Evolutionary conservation across 2,888 invertebrate species (phyloP).

Genomic region (Drosophila borborema): DNA sequence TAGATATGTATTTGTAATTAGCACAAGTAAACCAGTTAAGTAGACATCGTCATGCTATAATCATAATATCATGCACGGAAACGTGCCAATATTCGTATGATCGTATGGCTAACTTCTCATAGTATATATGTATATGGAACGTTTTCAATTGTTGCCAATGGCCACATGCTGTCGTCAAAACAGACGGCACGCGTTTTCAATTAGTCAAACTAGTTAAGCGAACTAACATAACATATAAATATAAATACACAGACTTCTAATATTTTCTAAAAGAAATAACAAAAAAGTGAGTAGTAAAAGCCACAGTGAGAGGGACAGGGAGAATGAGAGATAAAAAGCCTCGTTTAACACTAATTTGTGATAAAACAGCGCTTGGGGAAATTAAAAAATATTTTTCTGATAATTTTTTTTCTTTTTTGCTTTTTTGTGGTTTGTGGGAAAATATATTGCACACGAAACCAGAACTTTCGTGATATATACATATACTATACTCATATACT

Average conservation of each 20-base stretch:
- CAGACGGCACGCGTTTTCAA: slow-evolving; percentile 39
- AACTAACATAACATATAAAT: slow-evolving; percentile 5
- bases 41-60: slow-evolving; percentile 33
- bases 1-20: background rate
- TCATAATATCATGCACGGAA: slow-evolving; percentile 37
- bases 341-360: slow-evolving; percentile 41
- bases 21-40: slow-evolving; percentile 19
- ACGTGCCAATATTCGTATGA: slow-evolving; percentile 22
- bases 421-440: slow-evolving; percentile 52
- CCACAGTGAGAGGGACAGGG: background rate
- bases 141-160: slow-evolving; percentile 31
- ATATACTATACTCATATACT: background rate
- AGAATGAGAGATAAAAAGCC: slow-evolving; percentile 30
- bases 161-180: slow-evolving; percentile 6
- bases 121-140: background rate
- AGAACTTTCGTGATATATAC: background rate
- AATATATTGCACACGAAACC: slow-evolving; percentile 55
- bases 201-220: slow-evolving; percentile 28
- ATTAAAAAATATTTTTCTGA: slow-evolving; percentile 14
- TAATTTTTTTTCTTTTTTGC: too few relatives aligned
- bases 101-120: background rate
- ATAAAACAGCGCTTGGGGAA: slow-evolving; percentile 34
- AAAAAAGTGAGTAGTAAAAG: background rate
- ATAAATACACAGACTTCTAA: background rate
- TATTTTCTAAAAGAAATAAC: slow-evolving; percentile 24